A percentile compares a stretch with the other conserved stretches of the same genome.
Evolutionary conservation across 2,797 vertebrate species (phyloP).

Genomic region (Limosa lapponica): DNA sequence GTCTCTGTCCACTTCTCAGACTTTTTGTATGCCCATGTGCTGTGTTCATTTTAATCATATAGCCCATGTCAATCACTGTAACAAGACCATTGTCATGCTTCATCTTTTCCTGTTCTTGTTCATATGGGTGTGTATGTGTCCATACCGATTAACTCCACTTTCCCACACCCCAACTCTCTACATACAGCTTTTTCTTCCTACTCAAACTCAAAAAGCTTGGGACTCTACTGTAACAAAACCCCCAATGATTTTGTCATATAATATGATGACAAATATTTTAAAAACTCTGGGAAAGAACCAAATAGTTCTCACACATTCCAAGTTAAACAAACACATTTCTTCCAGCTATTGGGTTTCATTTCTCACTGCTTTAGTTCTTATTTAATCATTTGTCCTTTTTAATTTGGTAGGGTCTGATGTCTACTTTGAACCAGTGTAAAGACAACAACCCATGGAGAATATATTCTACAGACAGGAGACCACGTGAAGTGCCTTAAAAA

Average conservation of each 20-base stretch:
- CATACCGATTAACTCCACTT: not conserved
- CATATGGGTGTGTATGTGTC: fast-evolving
- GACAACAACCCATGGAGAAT: not conserved
- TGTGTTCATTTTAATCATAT: not conserved
- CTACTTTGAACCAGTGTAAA: not conserved
- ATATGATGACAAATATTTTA: not conserved
- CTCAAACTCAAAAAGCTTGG: not conserved
- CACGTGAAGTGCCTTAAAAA: not conserved
- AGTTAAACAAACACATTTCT: not conserved
- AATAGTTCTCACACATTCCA: not conserved
- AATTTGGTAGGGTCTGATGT: not conserved
- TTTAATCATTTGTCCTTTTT: not conserved
- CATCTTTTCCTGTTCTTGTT: not conserved
- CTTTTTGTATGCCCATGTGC: not conserved
- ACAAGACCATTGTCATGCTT: not conserved
- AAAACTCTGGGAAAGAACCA: not conserved
- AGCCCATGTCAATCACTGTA: not conserved
- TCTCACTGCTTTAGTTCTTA: not conserved
- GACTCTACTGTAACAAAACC: not conserved
- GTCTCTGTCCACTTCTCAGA: not conserved
- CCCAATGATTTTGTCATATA: not conserved
- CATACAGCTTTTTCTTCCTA: not conserved
- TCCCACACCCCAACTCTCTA: not conserved
- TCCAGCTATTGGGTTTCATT: not conserved
- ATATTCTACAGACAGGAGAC: not conserved